Percentiles rank a stretch among this genome's conserved stretches.
Conservation (phyloP, 2,888 invertebrate genomes). For the Marronus borbonicus region DNA sequence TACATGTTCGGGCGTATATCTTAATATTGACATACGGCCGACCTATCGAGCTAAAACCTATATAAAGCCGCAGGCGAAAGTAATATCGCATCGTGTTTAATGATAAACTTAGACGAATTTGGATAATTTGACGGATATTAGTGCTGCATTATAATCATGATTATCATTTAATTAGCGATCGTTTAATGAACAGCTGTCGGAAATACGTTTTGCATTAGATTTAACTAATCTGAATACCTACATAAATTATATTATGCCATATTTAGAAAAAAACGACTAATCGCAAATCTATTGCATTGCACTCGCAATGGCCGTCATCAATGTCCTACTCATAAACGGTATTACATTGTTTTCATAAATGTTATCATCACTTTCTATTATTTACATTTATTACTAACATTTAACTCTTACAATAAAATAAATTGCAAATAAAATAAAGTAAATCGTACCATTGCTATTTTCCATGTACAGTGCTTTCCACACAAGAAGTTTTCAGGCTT, state of each 20-base stretch:
- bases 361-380: too few species aligned
- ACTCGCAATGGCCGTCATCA: too few species aligned
- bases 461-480: too few species aligned
- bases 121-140: constrained; percentile 42
- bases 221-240: neutral
- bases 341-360: too few species aligned
- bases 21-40: constrained; percentile 39
- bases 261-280: too few species aligned
- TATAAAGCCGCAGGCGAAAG: constrained; percentile 32
- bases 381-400: too few species aligned
- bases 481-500: too few species aligned
- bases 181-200: constrained; percentile 36
- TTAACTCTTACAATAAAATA: too few species aligned
- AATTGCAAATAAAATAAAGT: too few species aligned
- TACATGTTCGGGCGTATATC: constrained; percentile 22
- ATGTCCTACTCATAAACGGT: too few species aligned
- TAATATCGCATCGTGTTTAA: constrained; percentile 37
- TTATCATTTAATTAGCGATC: constrained; percentile 40
- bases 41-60: constrained; percentile 1
- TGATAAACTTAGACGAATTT: constrained; percentile 43
- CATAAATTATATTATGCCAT: neutral
- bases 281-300: too few species aligned
- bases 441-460: too few species aligned
- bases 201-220: constrained; percentile 22
- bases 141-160: constrained; percentile 32